phyloP scores from a whole-genome alignment of 2,888 invertebrate genomes.

The Teleogryllus oceanicus region DNA sequence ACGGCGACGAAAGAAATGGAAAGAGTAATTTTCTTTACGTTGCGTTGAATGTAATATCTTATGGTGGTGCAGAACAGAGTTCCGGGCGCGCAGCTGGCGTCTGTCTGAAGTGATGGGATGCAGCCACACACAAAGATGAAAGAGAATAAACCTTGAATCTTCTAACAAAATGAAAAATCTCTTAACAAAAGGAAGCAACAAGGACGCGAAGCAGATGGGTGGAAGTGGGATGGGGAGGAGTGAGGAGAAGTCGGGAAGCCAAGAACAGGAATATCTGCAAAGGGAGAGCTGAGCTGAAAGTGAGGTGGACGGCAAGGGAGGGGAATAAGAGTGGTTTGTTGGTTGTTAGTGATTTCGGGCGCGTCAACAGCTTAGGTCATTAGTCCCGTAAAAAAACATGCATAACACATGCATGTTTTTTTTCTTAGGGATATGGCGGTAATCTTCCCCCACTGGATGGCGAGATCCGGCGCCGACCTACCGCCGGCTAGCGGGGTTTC shows the following conservation, averaged over 20 bases:
- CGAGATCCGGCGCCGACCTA: no score
- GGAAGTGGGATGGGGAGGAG: neutral
- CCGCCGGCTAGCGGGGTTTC: no score
- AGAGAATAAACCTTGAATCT: conserved; percentile 18
- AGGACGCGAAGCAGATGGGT: neutral
- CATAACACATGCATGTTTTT: no score
- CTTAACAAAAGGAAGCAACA: neutral
- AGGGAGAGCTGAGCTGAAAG: neutral
- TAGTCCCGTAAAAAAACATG: no score
- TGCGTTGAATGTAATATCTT: conserved; percentile 11
- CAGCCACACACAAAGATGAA: conserved; percentile 18
- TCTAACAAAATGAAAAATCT: conserved; percentile 18
- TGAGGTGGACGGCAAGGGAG: neutral
- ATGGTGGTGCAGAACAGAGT: neutral
- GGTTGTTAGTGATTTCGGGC: no score
- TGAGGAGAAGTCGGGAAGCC: no score
- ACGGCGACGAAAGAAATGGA: neutral
- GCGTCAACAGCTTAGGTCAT: no score
- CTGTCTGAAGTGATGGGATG: conserved; percentile 10
- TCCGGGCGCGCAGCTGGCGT: neutral
- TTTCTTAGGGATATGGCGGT: no score
- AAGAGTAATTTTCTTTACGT: conserved; percentile 18
- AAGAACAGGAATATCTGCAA: no score
- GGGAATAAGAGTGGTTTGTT: neutral
- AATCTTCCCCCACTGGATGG: no score